These are phyloP conservation scores for Protobothrops mucrosquamatus DNA, from an alignment of 2,113 vertebrate species.

Conservation along the genomic window DNA sequence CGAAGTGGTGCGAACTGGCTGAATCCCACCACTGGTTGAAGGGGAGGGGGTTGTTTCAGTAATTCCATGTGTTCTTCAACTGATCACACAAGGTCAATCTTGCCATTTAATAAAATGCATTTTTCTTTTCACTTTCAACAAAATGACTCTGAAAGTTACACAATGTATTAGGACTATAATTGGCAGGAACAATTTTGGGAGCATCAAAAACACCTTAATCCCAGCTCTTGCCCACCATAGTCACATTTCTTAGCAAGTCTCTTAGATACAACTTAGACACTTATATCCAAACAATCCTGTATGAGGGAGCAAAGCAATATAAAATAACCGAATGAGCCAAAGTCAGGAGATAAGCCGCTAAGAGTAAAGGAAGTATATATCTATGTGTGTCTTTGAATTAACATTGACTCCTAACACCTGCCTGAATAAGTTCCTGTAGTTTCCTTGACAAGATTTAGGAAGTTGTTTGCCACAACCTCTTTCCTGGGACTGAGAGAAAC, in stretches of 20 bases:
- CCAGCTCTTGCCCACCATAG: neutral
- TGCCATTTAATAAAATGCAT: neutral
- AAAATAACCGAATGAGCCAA: neutral
- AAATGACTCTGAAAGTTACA: neutral
- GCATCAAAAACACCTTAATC: neutral
- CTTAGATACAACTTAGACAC: constrained; percentile 2
- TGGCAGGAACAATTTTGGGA: constrained; percentile 13
- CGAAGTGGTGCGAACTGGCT: too few relatives aligned
- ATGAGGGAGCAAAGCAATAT: neutral
- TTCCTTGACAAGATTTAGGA: neutral
- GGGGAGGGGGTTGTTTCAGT: neutral
- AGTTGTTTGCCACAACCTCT: neutral
- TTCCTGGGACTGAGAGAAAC: neutral
- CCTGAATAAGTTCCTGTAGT: neutral
- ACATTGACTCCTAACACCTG: neutral
- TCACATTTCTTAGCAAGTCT: constrained; percentile 14
- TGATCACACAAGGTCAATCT: constrained; percentile 4
- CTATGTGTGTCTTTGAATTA: neutral
- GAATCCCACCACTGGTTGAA: too few relatives aligned
- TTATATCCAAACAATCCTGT: neutral
- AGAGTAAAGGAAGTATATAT: neutral
- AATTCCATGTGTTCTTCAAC: constrained; percentile 1
- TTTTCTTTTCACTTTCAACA: neutral
- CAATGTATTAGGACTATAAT: neutral
- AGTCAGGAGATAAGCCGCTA: neutral